Evolutionary conservation across 2,797 vertebrate species (phyloP).

Genomic region (Sternotherus odoratus): DNA sequence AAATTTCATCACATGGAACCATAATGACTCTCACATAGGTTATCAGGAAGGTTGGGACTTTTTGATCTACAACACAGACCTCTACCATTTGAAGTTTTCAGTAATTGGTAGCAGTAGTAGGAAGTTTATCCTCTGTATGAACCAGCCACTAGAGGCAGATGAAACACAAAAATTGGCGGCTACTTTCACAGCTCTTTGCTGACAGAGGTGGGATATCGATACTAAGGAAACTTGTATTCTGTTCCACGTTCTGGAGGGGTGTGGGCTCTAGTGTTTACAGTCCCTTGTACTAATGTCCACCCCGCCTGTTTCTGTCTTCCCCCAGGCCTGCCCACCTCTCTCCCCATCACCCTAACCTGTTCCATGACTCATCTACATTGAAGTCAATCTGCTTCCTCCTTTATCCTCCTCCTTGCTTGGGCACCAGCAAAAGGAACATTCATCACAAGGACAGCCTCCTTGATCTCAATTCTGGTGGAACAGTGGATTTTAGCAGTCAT

Average conservation of each 20-base stretch:
- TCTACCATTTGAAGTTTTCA: not conserved
- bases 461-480: not conserved
- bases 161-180: not conserved
- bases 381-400: not conserved
- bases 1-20: not conserved
- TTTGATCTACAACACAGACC: not conserved
- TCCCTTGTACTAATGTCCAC: not conserved
- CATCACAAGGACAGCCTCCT: too few species aligned
- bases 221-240: not conserved
- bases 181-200: not conserved
- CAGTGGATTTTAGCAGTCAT: fast-evolving
- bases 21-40: not conserved
- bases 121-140: not conserved
- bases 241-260: not conserved
- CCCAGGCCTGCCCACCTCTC: not conserved
- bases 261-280: not conserved
- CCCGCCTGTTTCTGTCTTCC: not conserved
- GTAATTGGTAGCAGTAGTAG: not conserved
- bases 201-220: not conserved
- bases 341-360: not conserved
- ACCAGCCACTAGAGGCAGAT: not conserved
- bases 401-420: not conserved
- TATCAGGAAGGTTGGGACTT: not conserved
- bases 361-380: not conserved
- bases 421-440: not conserved